Evolutionary conservation across 2,888 invertebrate genomes (phyloP).

Genomic region (Willowsia nigromaculata): DNA sequence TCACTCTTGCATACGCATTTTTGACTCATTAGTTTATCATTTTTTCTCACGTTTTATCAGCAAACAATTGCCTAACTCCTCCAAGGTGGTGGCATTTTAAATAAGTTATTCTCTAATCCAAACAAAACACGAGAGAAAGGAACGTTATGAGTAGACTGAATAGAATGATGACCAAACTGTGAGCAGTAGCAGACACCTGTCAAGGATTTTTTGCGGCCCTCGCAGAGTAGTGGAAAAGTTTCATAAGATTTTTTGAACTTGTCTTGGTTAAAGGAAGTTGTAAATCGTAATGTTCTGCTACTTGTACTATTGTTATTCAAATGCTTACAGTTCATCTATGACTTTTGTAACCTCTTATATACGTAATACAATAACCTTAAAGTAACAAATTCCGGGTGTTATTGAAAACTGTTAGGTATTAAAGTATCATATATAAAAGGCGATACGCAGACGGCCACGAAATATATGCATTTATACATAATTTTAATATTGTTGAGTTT

Average conservation of each 20-base stretch:
- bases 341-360: neutral
- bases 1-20: neutral
- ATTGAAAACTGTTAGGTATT: neutral
- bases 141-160: neutral
- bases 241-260: neutral
- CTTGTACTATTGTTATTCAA: neutral
- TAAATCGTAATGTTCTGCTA: neutral
- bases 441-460: too few species aligned
- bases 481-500: neutral
- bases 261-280: neutral
- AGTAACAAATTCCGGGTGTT: neutral
- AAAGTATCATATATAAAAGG: too few species aligned
- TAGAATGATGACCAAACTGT: neutral
- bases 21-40: constrained; percentile 31
- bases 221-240: neutral
- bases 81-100: constrained; percentile 47
- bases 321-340: neutral
- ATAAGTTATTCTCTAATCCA: neutral
- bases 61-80: constrained; percentile 42
- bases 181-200: constrained; percentile 36
- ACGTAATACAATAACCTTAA: neutral
- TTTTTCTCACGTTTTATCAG: constrained; percentile 58
- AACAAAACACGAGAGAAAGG: neutral
- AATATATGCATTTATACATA: neutral
- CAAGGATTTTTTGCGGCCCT: constrained; percentile 46